Evolutionary conservation across 2,888 invertebrate species (phyloP).

Genomic region (Diarsia dahlii): DNA sequence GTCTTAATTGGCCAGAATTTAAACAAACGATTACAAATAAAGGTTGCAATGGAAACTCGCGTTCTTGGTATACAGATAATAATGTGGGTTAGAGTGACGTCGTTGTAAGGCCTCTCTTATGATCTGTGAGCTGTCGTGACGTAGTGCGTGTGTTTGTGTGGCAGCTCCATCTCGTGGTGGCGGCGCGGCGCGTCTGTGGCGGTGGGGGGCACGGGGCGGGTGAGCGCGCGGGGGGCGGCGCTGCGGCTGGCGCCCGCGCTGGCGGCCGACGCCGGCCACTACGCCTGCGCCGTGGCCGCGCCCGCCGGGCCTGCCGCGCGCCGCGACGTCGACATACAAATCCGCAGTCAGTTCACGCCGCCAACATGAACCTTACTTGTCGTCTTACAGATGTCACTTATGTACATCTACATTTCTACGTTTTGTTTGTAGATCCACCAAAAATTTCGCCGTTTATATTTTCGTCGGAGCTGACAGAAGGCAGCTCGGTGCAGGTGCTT

Average conservation of each 20-base stretch:
- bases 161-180: conserved; percentile 87
- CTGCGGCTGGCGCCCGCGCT: conserved; percentile 81
- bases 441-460: conserved; percentile 96
- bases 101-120: background rate
- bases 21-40: background rate
- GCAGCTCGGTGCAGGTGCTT: conserved; percentile 95
- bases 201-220: conserved; percentile 83
- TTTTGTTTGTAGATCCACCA: conserved; percentile 92
- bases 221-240: conserved; percentile 80
- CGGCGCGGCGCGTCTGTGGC: conserved; percentile 88
- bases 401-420: background rate
- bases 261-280: conserved; percentile 93
- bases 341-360: conserved; percentile 91
- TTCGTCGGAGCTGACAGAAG: conserved; percentile 95
- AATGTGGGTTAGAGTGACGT: background rate
- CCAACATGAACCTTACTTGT: background rate
- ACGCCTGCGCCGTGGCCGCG: conserved; percentile 94
- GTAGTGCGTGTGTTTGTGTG: background rate
- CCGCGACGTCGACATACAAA: conserved; percentile 93
- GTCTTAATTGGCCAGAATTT: background rate
- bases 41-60: background rate
- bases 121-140: background rate
- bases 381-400: background rate
- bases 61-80: background rate
- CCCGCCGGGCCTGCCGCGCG: conserved; percentile 93